Percentiles rank a stretch among this genome's conserved stretches.
Conservation (phyloP, 2,797 vertebrate genomes). For the Thunnus albacares region DNA sequence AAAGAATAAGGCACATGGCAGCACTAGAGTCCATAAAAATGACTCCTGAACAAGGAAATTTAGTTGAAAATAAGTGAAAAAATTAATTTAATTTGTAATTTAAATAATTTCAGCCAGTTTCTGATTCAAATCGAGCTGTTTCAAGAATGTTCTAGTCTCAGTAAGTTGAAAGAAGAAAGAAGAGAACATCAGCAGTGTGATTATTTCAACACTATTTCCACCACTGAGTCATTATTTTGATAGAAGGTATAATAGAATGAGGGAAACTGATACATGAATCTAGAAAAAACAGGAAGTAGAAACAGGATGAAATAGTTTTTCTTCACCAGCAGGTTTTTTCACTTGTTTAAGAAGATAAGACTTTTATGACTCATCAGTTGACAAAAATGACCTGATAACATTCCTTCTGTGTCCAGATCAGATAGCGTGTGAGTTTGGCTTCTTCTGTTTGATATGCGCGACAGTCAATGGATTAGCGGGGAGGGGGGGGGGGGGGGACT, state of each 20-base stretch:
- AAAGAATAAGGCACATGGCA: neutral
- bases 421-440: constrained; percentile 45
- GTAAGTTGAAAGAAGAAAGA: too few relatives aligned
- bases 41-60: neutral
- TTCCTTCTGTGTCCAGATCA: constrained; percentile 32
- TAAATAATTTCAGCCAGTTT: neutral
- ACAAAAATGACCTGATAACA: neutral
- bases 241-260: neutral
- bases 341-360: neutral
- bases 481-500: constrained; percentile 22
- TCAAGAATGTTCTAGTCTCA: neutral
- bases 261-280: too few relatives aligned
- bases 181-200: neutral
- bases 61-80: neutral
- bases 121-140: neutral
- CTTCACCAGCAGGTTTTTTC: neutral
- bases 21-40: too few relatives aligned
- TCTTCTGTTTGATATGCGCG: constrained; percentile 67
- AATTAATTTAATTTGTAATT: neutral
- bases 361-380: neutral
- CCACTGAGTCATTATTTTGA: neutral
- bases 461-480: constrained; percentile 70
- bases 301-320: neutral
- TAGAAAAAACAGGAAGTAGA: neutral
- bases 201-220: neutral